These are phyloP conservation scores for Semibalanus balanoides DNA, from an alignment of 1,140 invertebrate genomes.

Conservation along the genomic window DNA sequence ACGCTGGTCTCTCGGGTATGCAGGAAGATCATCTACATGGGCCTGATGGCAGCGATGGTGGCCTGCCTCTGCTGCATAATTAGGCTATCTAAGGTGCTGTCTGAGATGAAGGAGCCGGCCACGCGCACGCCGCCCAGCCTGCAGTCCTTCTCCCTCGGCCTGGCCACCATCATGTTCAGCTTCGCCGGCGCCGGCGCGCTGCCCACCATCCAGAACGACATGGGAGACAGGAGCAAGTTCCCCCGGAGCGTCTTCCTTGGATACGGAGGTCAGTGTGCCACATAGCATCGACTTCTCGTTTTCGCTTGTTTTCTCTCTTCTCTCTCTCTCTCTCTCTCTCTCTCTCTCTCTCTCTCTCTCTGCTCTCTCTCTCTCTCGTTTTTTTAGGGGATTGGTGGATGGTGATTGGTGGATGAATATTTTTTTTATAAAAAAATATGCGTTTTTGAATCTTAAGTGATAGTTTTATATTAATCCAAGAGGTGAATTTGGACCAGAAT, in stretches of 20 bases:
- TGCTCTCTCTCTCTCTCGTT: no score
- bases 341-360: no score
- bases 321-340: no score
- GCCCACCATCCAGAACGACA: slow-evolving; percentile 32
- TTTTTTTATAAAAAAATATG: no score
- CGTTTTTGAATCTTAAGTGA: no score
- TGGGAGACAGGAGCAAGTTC: slow-evolving; percentile 39
- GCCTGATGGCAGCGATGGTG: slow-evolving; percentile 35
- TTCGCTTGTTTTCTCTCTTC: no score
- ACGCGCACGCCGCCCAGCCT: slow-evolving; percentile 18
- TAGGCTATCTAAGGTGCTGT: slow-evolving; percentile 31
- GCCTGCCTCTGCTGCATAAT: slow-evolving; percentile 41
- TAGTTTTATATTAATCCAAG: no score
- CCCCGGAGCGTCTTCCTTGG: slow-evolving; percentile 35
- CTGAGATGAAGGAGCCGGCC: slow-evolving; percentile 20
- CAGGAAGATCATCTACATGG: slow-evolving; percentile 14
- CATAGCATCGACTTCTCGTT: no score
- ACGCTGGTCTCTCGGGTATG: no score
- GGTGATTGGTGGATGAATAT: no score
- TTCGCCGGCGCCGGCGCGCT: slow-evolving; percentile 28
- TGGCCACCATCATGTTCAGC: slow-evolving; percentile 27
- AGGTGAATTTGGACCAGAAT: no score
- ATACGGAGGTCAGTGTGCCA: slow-evolving; percentile 38
- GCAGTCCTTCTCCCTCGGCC: slow-evolving; percentile 31
- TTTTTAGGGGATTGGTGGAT: no score